Evolutionary conservation across 2,797 vertebrate species (phyloP), one percentile per base, ranked within the genome.

Genomic region (Chaunax sp.): DNA sequence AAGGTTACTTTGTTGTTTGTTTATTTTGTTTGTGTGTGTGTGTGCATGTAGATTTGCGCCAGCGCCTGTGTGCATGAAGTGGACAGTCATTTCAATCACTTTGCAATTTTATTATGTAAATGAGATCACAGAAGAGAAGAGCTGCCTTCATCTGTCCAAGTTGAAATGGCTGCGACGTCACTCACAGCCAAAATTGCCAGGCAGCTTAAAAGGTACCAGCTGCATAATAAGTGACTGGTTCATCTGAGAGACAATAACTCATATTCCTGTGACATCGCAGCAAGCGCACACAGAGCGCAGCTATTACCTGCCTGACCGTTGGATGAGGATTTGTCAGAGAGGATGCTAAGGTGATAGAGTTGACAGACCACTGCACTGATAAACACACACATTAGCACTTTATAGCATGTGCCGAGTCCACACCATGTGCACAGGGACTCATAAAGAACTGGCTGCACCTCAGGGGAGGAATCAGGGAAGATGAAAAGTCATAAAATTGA

Each of bases 1-100:
- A 92, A 89, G 87, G 85, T 90, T 85, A 82, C 70, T 46, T 75
- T 50, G 60, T 69, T 70, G 55, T 81, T 78, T 77, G 61, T 64
- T 79, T 81, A 63, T 81, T 78, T 81, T 74, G 69, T 77, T 73
- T 71, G 3, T 35, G 9, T 10, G 28, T 28, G 28, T 28, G 28
- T 28, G n/a, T n/a, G 28, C 9, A 37, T 19, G 67, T 59, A 52
- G n/a, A n/a, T n/a, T n/a, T 45, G 54, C 45, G 53, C 11, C 25
- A 28, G 55, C 23, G 58, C 30, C 33, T 81, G 16, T 18, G 59
- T 74, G 25, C 33, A 18, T 52, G 15, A 65, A 79, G 68, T 64
- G 38, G 69, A 71, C 28, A 20, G 70, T 72, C 62, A 60, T 74
- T 83, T 83, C 65, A 26, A 49, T 64, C 60, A 41, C 65, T 77